Evolutionary conservation across 2,888 invertebrate species (phyloP), one percentile per base, ranked within the genome.

Genomic region (Tiliacea citrago): DNA sequence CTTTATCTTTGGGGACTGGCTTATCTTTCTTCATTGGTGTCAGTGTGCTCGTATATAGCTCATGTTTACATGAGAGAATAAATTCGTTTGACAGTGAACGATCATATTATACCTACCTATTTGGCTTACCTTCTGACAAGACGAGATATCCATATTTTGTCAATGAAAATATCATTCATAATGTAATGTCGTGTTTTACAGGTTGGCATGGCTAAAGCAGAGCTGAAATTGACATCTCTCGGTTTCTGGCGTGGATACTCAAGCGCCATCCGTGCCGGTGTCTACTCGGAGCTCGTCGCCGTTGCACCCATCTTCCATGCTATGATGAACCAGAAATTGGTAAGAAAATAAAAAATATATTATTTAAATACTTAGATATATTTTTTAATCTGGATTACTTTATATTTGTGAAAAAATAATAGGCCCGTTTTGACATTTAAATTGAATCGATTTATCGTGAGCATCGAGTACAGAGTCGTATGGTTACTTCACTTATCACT

Each of bases 161-260:
- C 8, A 24, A 13, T 0, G 13, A 4, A 12, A 53, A 47, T n/a
- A 39, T 61, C 0, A 16, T 55, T 61, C 0, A 16, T 55, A 18
- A 29, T 51, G 0, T 70, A 53, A 58, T 35, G 12, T 29, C 16
- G 7, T 45, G 4, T 62, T 7, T 66, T 73, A 4, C 88, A 97
- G 97, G 97, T 97, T 87, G 96, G 97, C 82, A 95, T 97, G 92
- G 96, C 97, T 0, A 97, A 97, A 84, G 96, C 97, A 0, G 97
- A 97, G 79, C 91, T 98, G 65, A 97, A 97, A 81, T 95, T 97
- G 57, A 97, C 97, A 35, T 96, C 97, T 0, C 97, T 97, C 55
- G 98, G 98, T 35, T 98, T 98, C 91, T 98, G 97, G 94, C 96
- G 97, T 0, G 98, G 98, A 68, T 99, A 99, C 92, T 98, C 98